Percentiles rank a stretch among this genome's conserved stretches.
These are phyloP conservation scores for Varroa destructor DNA, from an alignment of 1,140 invertebrate genomes.

Conservation along the genomic window DNA sequence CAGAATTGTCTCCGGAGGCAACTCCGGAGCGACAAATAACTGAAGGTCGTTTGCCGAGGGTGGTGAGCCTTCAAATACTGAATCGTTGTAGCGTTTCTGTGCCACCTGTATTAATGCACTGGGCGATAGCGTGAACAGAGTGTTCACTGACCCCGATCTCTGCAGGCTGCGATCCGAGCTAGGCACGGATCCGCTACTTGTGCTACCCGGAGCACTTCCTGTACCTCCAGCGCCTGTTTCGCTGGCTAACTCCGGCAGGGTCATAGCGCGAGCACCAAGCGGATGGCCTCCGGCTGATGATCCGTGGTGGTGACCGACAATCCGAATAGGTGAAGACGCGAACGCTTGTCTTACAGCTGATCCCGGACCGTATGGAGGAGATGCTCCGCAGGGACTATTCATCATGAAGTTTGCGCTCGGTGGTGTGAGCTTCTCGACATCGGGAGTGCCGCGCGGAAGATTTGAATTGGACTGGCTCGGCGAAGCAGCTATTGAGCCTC, in stretches of 20 bases:
- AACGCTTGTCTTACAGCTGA: too few species aligned
- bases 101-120: constrained; percentile 21
- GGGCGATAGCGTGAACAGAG: constrained; percentile 29
- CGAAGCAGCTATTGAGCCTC: neutral
- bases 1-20: constrained; percentile 85
- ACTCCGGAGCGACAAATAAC: constrained; percentile 70
- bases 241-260: constrained; percentile 55
- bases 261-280: constrained; percentile 56
- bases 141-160: constrained; percentile 34
- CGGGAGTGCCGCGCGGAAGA: neutral
- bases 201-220: neutral
- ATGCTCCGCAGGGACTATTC: constrained; percentile 1
- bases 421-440: constrained; percentile 20
- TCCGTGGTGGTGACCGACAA: neutral
- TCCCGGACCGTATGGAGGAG: constrained; percentile 12
- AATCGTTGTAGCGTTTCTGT: constrained; percentile 22
- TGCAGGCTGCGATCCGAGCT: constrained; percentile 8
- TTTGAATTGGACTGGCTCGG: too few species aligned
- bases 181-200: too few species aligned
- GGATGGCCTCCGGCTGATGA: constrained; percentile 47
- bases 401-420: constrained; percentile 17
- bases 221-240: constrained; percentile 23
- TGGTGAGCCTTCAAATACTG: constrained; percentile 41
- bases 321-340: constrained; percentile 9
- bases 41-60: constrained; percentile 49